phyloP scores from a whole-genome alignment of 2,888 invertebrate species.

The Philopedon plagiatum region DNA sequence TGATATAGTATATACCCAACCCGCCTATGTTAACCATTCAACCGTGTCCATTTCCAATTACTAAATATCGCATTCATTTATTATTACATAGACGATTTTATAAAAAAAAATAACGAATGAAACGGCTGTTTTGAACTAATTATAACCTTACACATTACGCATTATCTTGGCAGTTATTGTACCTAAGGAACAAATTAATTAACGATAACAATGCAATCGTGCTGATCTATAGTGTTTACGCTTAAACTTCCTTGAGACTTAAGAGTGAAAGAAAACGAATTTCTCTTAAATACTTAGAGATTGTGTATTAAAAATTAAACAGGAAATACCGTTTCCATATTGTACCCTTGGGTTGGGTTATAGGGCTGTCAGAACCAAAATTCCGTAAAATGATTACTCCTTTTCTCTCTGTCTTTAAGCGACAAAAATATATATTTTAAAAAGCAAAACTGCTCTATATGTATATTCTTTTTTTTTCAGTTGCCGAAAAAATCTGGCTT shows the following conservation, averaged over 20 bases:
- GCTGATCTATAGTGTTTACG: constrained; percentile 2
- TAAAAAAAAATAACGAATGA: background rate
- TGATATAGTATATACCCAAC: too few relatives aligned
- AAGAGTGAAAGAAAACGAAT: constrained; percentile 10
- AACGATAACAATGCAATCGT: constrained; percentile 25
- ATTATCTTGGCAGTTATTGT: constrained; percentile 19
- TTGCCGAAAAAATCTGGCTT: constrained; percentile 65
- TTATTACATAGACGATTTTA: background rate
- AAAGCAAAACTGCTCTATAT: too few relatives aligned
- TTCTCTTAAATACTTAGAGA: constrained; percentile 12
- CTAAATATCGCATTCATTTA: background rate
- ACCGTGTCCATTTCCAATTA: too few relatives aligned
- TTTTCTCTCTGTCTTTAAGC: too few relatives aligned
- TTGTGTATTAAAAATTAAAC: constrained; percentile 12
- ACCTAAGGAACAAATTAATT: constrained; percentile 28
- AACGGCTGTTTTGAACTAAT: background rate
- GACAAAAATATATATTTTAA: constrained; percentile 5
- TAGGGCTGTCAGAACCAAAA: too few relatives aligned
- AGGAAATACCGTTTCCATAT: too few relatives aligned
- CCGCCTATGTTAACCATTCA: too few relatives aligned
- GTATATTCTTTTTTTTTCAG: constrained; percentile 65
- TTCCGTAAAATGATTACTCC: too few relatives aligned
- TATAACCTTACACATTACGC: background rate
- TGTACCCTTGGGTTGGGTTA: too few relatives aligned
- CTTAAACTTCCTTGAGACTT: constrained; percentile 29